phyloP scores from a whole-genome alignment of 1,140 invertebrate genomes.

The Rhagoletis pomonella region DNA sequence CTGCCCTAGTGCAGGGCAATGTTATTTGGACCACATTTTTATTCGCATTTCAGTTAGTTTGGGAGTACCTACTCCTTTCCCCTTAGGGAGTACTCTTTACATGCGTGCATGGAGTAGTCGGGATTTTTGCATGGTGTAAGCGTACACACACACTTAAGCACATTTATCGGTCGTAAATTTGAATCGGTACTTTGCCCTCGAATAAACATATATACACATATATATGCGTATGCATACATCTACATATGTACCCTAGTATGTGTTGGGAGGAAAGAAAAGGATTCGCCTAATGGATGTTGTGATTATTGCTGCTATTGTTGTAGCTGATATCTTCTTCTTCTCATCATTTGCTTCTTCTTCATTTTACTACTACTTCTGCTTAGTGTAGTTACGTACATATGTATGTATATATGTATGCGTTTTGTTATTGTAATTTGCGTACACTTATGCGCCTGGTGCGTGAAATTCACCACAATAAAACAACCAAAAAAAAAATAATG shows the following conservation, averaged over 20 bases:
- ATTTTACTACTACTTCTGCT: background rate
- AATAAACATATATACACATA: background rate
- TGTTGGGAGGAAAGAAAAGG: background rate
- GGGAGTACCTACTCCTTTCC: too few species aligned
- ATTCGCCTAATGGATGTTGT: slow-evolving; percentile 1
- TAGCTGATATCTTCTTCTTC: background rate
- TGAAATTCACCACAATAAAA: background rate
- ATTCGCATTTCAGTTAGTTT: too few species aligned
- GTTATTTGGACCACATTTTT: too few species aligned
- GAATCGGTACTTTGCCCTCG: slow-evolving; percentile 38
- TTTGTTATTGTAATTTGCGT: slow-evolving; percentile 24
- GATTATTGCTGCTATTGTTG: slow-evolving; percentile 8
- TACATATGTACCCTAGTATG: background rate
- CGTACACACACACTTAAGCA: too few species aligned
- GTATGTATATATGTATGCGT: background rate
- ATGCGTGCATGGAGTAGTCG: too few species aligned
- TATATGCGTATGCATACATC: too few species aligned
- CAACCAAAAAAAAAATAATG: background rate
- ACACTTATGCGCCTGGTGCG: background rate
- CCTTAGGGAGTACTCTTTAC: too few species aligned
- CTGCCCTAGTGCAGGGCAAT: too few species aligned
- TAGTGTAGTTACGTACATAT: too few species aligned
- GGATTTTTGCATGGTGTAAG: too few species aligned
- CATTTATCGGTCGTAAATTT: background rate
- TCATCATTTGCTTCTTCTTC: background rate